Evolutionary conservation across 2,797 vertebrate genomes (phyloP).

Genomic region (Parotocinclus haroldoi): DNA sequence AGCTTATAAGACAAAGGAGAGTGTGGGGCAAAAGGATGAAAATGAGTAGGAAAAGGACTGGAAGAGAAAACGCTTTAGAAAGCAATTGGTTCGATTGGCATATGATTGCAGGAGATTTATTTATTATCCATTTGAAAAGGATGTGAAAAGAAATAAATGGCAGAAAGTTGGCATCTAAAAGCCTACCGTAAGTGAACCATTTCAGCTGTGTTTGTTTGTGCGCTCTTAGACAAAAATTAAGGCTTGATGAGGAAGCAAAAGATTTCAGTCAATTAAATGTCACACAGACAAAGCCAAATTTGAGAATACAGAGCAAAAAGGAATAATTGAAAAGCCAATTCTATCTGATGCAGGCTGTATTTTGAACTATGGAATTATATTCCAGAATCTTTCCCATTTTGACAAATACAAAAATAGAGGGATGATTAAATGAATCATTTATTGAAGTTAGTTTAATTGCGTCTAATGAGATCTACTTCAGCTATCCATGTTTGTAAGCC

Average conservation of each 20-base stretch:
- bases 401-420: background rate
- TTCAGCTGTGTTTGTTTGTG: slow-evolving; percentile 5
- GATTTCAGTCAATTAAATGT: slow-evolving; percentile 14
- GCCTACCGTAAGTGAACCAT: background rate
- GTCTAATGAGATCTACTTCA: slow-evolving; percentile 19
- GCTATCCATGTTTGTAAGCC: slow-evolving; percentile 19
- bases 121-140: slow-evolving; percentile 7
- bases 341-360: background rate
- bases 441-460: slow-evolving; percentile 14
- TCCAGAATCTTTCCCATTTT: slow-evolving; percentile 5
- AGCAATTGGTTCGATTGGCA: background rate
- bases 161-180: slow-evolving; percentile 3
- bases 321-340: slow-evolving; percentile 10
- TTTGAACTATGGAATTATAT: background rate
- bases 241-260: slow-evolving; percentile 12
- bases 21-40: background rate
- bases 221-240: slow-evolving; percentile 7
- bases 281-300: slow-evolving; percentile 18
- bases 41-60: background rate
- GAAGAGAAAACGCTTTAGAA: slow-evolving; percentile 8
- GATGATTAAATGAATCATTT: slow-evolving; percentile 19
- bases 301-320: background rate
- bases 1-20: slow-evolving; percentile 7
- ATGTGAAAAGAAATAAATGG: background rate
- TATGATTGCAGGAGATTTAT: background rate